Conservation (phyloP, 2,113 vertebrate genomes). For the Paramormyrops kingsleyae region DNA sequence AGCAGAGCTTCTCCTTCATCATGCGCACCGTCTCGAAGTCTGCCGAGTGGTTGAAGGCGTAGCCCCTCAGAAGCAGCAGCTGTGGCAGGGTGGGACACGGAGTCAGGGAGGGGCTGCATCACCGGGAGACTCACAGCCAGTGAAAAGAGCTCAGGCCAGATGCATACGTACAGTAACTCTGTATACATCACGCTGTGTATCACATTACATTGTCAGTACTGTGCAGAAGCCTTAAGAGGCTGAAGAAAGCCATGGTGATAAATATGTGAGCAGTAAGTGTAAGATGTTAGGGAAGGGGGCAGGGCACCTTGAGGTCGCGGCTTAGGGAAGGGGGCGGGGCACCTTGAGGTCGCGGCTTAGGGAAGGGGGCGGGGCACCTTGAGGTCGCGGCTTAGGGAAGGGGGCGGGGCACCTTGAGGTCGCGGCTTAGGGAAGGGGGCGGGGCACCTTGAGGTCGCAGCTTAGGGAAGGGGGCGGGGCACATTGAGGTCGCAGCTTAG, state of each 20-base stretch:
- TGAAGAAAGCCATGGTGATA: too few species aligned
- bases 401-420: not conserved
- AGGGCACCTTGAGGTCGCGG: not conserved
- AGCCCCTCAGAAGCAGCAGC: conserved; percentile 67
- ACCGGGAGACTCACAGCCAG: not conserved
- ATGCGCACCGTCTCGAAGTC: conserved; percentile 97
- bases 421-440: not conserved
- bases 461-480: not conserved
- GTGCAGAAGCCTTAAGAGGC: too few species aligned
- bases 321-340: too few species aligned
- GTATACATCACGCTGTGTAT: not conserved
- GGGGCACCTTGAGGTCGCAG: not conserved
- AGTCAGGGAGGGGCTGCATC: not conserved
- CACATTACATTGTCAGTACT: not conserved
- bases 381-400: not conserved
- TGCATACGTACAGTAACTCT: not conserved
- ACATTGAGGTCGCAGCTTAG: too few species aligned
- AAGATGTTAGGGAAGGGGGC: not conserved
- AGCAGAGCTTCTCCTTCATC: conserved; percentile 98
- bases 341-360: too few species aligned
- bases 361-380: too few species aligned
- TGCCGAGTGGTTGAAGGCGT: conserved; percentile 97
- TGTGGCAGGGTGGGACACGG: not conserved
- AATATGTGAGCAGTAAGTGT: too few species aligned
- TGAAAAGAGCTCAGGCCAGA: not conserved